Base-by-base conservation (phyloP, 2,797 vertebrate genomes). In the Fistularia tabacaria region DNA sequence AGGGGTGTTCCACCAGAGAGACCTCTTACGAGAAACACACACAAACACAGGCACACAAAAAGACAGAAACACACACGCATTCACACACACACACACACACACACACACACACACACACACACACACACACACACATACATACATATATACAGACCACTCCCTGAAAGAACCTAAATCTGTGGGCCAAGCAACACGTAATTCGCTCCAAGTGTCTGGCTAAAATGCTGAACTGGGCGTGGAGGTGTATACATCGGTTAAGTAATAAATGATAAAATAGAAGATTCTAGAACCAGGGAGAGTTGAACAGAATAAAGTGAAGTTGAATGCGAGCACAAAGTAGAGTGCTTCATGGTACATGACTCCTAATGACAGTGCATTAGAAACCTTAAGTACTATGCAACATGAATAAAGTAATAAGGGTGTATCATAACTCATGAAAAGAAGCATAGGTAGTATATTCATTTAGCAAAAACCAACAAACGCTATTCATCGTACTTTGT, bases 131-230 rank as follows among this genome's bases (percentile, higher is more conserved):
- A 49, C 37, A 40, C 9, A 44, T 12, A 14, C 8, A 41, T 7
- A 47, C 48, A 54, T 15, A 36, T 42, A 49, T 36, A 40, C 9
- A 46, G 14, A 44, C 57, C 76, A 49, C 59, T 57, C 70, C 63
- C 49, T 51, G 10, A 38, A 1, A 12, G 36, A 25, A 25, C 38
- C 42, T 44, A 50, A 47, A 14, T 9, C 37, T 46, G 36, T 6
- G 41, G 59, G 59, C 69, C 53, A 50, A 62, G 54, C 53, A 65
- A 46, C 10, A 49, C 37, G 14, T 76, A 71, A 85, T 68, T 76
- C 51, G 62, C 14, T 62, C 50, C 74, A 74, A 55, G 77, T 76
- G 74, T 57, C 47, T 40, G 53, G 41, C 14, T 55, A 41, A 45
- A 59, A 67, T 53, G 59, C 48, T 64, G 49, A 51, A 53, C 13